phyloP scores from a whole-genome alignment of 2,113 vertebrate species.

The Trematocara variabile region DNA sequence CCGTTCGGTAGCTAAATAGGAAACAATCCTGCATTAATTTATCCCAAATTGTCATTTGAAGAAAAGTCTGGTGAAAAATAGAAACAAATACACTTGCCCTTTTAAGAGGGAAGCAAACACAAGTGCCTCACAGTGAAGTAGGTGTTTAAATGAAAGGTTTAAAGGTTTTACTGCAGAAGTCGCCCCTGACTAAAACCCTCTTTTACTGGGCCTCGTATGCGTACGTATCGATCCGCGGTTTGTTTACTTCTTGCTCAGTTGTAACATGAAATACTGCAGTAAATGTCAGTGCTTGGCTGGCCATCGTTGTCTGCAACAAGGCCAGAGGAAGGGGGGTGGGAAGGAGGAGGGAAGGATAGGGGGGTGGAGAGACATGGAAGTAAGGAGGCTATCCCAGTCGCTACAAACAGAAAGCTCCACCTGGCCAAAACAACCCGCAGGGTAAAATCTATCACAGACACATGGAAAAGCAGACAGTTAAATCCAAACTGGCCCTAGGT shows the following conservation, averaged over 20 bases:
- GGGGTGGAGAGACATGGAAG: background rate
- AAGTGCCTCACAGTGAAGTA: background rate
- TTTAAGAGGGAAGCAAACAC: background rate
- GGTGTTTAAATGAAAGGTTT: background rate
- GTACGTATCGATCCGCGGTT: constrained; percentile 16
- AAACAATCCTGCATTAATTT: background rate
- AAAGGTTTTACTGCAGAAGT: background rate
- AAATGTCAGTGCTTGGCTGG: constrained; percentile 45
- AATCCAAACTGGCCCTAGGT: constrained; percentile 24
- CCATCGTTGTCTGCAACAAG: constrained; percentile 5
- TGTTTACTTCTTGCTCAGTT: constrained; percentile 43
- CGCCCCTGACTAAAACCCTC: background rate
- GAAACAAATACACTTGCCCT: background rate
- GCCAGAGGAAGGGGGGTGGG: background rate
- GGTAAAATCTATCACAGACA: constrained; percentile 28
- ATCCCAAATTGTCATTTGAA: background rate
- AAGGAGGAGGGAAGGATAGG: background rate
- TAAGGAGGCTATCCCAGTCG: background rate
- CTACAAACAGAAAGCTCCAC: constrained; percentile 16
- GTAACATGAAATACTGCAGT: constrained; percentile 41
- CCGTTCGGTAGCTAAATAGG: background rate
- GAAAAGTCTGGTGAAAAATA: background rate
- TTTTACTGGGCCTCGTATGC: background rate
- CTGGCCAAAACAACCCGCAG: constrained; percentile 9
- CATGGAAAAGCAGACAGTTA: constrained; percentile 16